Evolutionary conservation across 2,113 vertebrate genomes (phyloP), one percentile per base, ranked within the genome.

Genomic region (Cygnus buccinator): DNA sequence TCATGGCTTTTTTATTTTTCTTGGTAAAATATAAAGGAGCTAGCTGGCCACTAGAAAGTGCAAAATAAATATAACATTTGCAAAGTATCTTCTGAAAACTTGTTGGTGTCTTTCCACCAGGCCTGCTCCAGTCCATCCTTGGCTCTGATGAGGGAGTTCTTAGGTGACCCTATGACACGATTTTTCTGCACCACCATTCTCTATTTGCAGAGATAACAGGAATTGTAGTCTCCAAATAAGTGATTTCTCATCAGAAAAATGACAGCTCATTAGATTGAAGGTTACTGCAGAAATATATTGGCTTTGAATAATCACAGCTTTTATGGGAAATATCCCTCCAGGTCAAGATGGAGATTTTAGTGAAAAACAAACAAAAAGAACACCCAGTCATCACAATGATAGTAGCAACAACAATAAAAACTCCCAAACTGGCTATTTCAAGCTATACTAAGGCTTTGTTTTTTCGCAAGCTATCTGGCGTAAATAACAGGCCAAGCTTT

Each of bases 161-260:
- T 48, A 20, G 8, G 29, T 75, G 90, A 94, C 73, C 68, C 66
- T 37, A 0, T 65, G 88, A 87, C 88, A 88, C 29, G 39, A 62
- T 90, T 66, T 76, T 83, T 83, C 84, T 84, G 29, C 78, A 70
- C 35, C 43, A 75, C 29, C 12, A 31, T 87, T 77, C 61, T 66
- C 79, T 68, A 25, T 86, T 55, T 95, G 61, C 90, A 0, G 23
- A 92, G 73, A 72, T 90, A 89, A 91, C 62, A 76, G 62, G 62
- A 94, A 95, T 89, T 72, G 59, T 66, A 25, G 44, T 70, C 74
- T 70, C 44, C 74, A 93, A 94, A 94, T 75, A 87, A 87, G 84
- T 76, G 81, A 87, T 57, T 94, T 82, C 87, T 80, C 78, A 67
- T 66, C 75, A 80, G 62, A 74, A 93, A 70, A 84, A 41, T 83